Conservation (phyloP, 2,113 vertebrate species). For the Delphinapterus leucas region DNA sequence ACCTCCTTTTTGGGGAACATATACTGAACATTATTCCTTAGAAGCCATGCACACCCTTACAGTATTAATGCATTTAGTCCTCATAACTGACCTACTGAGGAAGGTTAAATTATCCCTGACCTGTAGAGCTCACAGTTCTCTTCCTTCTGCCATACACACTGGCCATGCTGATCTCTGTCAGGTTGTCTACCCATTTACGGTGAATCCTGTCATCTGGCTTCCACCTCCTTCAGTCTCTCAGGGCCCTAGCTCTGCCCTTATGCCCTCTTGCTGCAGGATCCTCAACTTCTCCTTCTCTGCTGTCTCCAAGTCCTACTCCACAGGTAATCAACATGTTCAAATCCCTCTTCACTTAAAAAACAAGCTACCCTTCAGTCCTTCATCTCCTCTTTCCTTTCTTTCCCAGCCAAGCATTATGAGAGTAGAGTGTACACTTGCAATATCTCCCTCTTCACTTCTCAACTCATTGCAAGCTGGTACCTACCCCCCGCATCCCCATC, state of each 20-base stretch:
- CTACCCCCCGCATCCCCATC: fast-evolving
- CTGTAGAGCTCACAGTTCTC: neutral
- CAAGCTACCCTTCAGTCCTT: neutral
- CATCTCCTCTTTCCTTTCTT: neutral
- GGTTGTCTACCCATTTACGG: neutral
- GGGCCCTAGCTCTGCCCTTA: neutral
- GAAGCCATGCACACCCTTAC: neutral
- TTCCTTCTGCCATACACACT: too few relatives aligned
- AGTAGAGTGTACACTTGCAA: neutral
- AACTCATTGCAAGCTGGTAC: neutral
- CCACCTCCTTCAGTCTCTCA: neutral
- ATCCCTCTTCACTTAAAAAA: neutral
- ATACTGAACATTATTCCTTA: neutral
- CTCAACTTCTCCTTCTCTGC: neutral
- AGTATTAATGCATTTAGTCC: neutral
- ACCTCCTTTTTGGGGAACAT: neutral
- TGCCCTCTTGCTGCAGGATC: neutral
- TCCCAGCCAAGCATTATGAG: neutral
- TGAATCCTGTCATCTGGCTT: neutral
- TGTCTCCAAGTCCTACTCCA: neutral
- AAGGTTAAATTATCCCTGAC: neutral
- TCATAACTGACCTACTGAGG: neutral
- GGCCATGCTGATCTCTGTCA: neutral
- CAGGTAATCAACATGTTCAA: neutral
- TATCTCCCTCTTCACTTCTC: neutral